Conservation (phyloP, 2,113 vertebrate species). For the Progne subis region DNA sequence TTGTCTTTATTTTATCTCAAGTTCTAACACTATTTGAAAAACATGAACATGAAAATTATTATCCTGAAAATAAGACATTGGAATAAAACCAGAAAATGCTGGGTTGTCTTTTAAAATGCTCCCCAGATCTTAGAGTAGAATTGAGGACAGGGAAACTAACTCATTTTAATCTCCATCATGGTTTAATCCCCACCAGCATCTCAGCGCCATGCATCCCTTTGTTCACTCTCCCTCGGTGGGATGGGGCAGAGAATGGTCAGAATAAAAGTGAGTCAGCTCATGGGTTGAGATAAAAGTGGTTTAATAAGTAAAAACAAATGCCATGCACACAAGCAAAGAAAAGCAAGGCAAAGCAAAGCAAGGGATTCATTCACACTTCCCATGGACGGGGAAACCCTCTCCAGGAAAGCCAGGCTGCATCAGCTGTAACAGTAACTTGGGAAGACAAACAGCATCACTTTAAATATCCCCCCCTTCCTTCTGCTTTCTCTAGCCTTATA, state of each 20-base stretch:
- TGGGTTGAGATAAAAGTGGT: neutral
- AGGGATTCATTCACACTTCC: neutral
- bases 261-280: neutral
- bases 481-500: neutral
- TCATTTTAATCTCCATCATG: neutral
- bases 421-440: fast-evolving
- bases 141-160: neutral
- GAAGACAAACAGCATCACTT: neutral
- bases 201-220: neutral
- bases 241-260: neutral
- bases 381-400: neutral
- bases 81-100: neutral
- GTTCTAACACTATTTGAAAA: neutral
- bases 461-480: fast-evolving
- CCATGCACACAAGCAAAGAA: fast-evolving
- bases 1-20: neutral
- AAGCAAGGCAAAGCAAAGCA: neutral
- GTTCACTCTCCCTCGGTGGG: neutral
- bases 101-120: neutral
- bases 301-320: neutral
- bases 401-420: neutral
- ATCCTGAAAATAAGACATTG: neutral
- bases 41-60: neutral
- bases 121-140: neutral
- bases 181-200: neutral